A percentile compares a stretch with the other conserved stretches of the same genome.
phyloP scores from a whole-genome alignment of 2,113 vertebrate genomes.

The rat (Rattus norvegicus) region GRCr8 NC_086027.1:69806001-69806500 shows the following conservation, averaged over 20 bases:
- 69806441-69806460: too few relatives aligned
- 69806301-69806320: neutral
- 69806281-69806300: constrained; percentile 22
- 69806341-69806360: constrained; percentile 10
- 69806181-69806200: too few relatives aligned
- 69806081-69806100: neutral
- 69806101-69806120: neutral
- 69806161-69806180: neutral
- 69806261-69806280: neutral
- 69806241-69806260: constrained; percentile 18
- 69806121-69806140: neutral
- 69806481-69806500: too few relatives aligned
- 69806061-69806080: too few relatives aligned
- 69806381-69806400: neutral
- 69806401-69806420: neutral
- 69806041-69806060: neutral
- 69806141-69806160: too few relatives aligned
- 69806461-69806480: too few relatives aligned
- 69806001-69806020: neutral
- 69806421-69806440: too few relatives aligned
- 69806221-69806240: neutral
- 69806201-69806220: neutral
- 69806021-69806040: neutral
- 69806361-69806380: neutral
- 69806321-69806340: constrained; percentile 36